These are phyloP conservation scores for Apteryx mantelli DNA, from an alignment of 2,113 vertebrate species.

Conservation along the genomic window DNA sequence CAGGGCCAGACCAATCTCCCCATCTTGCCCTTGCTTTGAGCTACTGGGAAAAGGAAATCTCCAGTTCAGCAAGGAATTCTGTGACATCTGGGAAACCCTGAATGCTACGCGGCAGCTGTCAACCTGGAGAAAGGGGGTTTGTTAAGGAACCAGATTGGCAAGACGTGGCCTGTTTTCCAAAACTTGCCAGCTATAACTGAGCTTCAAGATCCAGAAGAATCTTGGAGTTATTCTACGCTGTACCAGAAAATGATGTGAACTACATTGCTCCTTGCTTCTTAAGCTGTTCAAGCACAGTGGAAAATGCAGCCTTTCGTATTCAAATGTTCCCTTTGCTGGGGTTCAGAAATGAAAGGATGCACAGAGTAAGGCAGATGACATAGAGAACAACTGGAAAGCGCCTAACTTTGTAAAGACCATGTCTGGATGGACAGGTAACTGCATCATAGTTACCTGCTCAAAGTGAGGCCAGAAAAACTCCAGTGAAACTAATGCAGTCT, in stretches of 20 bases:
- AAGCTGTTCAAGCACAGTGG: not conserved
- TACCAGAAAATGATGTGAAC: not conserved
- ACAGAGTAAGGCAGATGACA: not conserved
- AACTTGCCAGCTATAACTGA: not conserved
- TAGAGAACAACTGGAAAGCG: not conserved
- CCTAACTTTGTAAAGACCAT: not conserved
- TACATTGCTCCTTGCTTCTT: not conserved
- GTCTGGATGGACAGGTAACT: not conserved
- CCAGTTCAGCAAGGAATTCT: not conserved
- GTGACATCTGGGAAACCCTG: not conserved
- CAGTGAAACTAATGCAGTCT: not conserved
- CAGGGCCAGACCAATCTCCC: not conserved
- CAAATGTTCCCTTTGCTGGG: not conserved
- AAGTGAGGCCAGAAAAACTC: not conserved
- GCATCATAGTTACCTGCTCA: not conserved
- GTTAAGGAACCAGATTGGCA: not conserved
- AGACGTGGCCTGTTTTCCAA: not conserved
- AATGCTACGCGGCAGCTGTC: rapidly evolving
- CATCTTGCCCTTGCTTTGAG: not conserved
- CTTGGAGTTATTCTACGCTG: not conserved
- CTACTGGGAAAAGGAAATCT: not conserved
- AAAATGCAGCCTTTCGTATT: not conserved
- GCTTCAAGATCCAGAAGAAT: not conserved
- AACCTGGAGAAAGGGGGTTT: not conserved
- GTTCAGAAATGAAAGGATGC: not conserved